A percentile compares a stretch with the other conserved stretches of the same genome.
Evolutionary conservation across 2,888 invertebrate genomes (phyloP).

Genomic region (Protodeltote pygarga): DNA sequence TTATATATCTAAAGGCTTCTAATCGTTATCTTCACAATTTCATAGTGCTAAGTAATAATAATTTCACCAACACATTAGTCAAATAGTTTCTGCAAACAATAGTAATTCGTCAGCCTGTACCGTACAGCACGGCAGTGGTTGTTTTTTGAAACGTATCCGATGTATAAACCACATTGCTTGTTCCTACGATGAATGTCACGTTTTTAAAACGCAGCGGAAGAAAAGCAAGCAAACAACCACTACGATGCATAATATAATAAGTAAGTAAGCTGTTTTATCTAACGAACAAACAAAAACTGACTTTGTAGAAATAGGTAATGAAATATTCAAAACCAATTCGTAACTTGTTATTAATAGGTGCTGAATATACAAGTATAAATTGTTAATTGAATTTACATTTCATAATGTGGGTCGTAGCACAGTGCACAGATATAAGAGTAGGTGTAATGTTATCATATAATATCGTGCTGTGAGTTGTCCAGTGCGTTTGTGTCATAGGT

Average conservation of each 20-base stretch:
- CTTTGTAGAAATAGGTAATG: not conserved
- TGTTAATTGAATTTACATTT: conserved; percentile 23
- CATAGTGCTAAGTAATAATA: conserved; percentile 12
- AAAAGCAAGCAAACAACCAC: conserved; percentile 17
- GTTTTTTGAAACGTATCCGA: conserved; percentile 20
- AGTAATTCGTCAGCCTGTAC: conserved; percentile 17
- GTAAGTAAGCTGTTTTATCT: not conserved
- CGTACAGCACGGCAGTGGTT: conserved; percentile 17
- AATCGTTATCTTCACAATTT: conserved; percentile 16
- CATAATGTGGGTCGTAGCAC: conserved; percentile 12
- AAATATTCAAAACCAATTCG: conserved; percentile 8
- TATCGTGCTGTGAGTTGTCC: conserved; percentile 19
- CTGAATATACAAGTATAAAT: conserved; percentile 3
- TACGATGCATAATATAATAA: conserved; percentile 10
- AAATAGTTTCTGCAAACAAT: conserved; percentile 20
- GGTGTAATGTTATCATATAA: conserved; percentile 39
- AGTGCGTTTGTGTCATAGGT: conserved; percentile 23
- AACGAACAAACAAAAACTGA: conserved; percentile 5
- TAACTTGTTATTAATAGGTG: not conserved
- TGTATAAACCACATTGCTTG: conserved; percentile 33
- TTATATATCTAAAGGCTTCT: conserved; percentile 11
- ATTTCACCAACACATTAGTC: conserved; percentile 12
- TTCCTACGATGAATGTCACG: conserved; percentile 29
- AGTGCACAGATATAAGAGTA: conserved; percentile 24
- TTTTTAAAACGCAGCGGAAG: conserved; percentile 27